A percentile compares a stretch with the other conserved stretches of the same genome.
Conservation (phyloP, 2,888 invertebrate genomes). For the Linnaemya vulpina region DNA sequence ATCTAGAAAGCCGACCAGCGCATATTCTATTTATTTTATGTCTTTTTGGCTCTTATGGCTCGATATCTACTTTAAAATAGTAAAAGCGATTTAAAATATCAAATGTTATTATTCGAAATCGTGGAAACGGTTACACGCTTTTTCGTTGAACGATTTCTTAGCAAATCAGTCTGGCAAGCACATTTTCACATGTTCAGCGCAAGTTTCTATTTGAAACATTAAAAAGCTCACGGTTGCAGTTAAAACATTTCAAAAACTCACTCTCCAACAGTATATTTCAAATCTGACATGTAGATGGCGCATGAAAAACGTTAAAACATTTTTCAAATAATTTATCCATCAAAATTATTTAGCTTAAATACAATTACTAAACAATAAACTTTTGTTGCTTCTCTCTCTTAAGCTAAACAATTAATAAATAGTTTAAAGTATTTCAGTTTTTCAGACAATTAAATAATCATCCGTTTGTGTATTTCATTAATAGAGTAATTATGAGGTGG, state of each 20-base stretch:
- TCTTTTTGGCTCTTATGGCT: no score
- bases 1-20: no score
- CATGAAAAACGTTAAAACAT: neutral
- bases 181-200: neutral
- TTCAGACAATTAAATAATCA: conserved; percentile 45
- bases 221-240: conserved; percentile 18
- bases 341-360: neutral
- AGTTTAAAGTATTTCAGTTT: conserved; percentile 39
- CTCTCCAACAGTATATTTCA: neutral
- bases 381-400: neutral
- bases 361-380: conserved; percentile 6
- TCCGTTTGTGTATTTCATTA: conserved; percentile 38
- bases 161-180: neutral
- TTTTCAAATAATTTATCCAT: conserved; percentile 13
- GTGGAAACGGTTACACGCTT: neutral
- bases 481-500: conserved; percentile 41
- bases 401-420: conserved; percentile 31
- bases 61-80: no score
- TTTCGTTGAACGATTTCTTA: neutral
- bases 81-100: no score
- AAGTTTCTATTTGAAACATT: conserved; percentile 11
- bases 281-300: conserved; percentile 51
- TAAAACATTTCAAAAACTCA: neutral
- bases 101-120: neutral
- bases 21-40: no score